These are phyloP conservation scores for Micromesistius poutassou DNA, from an alignment of 2,797 vertebrate species.

Conservation along the genomic window DNA sequence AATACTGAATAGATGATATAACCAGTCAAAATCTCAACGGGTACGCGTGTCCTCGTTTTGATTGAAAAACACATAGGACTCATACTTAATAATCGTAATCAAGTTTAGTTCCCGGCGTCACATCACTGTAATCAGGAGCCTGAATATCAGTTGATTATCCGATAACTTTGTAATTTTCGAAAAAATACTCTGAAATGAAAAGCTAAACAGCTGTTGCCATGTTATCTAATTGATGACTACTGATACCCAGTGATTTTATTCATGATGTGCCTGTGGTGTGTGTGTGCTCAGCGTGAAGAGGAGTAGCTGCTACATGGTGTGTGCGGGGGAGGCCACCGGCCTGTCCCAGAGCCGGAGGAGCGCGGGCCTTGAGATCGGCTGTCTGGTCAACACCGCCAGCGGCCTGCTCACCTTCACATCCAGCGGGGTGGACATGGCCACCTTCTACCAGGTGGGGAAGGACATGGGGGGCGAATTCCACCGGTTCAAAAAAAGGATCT, in stretches of 20 bases:
- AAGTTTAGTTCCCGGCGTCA: no score
- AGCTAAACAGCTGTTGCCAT: no score
- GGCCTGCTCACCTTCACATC: conserved; percentile 90
- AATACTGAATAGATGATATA: no score
- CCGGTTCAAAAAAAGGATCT: neutral
- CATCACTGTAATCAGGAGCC: no score
- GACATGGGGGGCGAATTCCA: neutral
- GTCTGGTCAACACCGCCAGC: conserved; percentile 83
- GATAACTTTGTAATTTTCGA: no score
- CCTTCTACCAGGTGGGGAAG: conserved; percentile 81
- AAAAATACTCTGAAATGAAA: no score
- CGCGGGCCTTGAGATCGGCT: conserved; percentile 87
- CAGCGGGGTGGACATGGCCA: conserved; percentile 88
- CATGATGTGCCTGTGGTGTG: neutral
- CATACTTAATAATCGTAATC: no score
- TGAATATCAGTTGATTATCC: no score
- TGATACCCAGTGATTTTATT: no score
- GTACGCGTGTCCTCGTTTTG: no score
- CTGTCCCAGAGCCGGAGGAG: conserved; percentile 87
- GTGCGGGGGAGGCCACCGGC: conserved; percentile 87
- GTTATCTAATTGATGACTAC: neutral
- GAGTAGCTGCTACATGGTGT: conserved; percentile 93
- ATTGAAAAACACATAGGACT: no score
- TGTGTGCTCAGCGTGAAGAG: conserved; percentile 81
- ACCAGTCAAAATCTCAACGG: no score